A percentile compares a stretch with the other conserved stretches of the same genome.
phyloP scores from a whole-genome alignment of 2,113 vertebrate genomes.

The Reinhardtius hippoglossoides region DNA sequence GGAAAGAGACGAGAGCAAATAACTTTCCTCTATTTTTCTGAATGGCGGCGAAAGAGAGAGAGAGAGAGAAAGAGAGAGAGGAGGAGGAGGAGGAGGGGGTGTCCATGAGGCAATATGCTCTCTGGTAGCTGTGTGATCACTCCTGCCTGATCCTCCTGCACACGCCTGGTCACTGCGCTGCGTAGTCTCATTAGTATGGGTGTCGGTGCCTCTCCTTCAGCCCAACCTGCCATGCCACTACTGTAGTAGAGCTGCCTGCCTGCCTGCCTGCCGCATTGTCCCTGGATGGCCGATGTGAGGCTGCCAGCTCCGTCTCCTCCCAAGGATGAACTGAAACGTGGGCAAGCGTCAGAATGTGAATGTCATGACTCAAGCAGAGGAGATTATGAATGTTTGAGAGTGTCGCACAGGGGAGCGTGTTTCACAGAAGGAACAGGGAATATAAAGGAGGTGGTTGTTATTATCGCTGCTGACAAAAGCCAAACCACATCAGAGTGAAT shows the following conservation, averaged over 20 bases:
- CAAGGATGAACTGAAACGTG: constrained; percentile 66
- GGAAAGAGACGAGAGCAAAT: constrained; percentile 34
- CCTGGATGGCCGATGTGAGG: constrained; percentile 64
- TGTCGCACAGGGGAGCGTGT: background rate
- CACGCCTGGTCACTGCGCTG: constrained; percentile 63
- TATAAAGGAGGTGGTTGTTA: background rate
- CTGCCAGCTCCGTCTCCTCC: constrained; percentile 64
- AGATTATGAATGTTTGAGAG: constrained; percentile 22
- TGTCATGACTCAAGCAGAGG: constrained; percentile 49
- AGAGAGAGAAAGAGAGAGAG: background rate
- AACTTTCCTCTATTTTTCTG: constrained; percentile 22
- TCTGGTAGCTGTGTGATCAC: constrained; percentile 54
- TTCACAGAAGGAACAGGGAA: too few species aligned
- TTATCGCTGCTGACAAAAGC: background rate
- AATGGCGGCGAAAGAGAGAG: background rate
- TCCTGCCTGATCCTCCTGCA: constrained; percentile 54
- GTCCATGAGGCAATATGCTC: constrained; percentile 13
- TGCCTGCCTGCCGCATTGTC: constrained; percentile 76
- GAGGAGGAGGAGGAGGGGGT: background rate
- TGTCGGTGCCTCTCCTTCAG: constrained; percentile 78
- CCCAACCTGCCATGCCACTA: constrained; percentile 78
- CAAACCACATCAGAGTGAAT: background rate
- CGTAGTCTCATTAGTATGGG: constrained; percentile 78
- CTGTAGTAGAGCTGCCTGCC: constrained; percentile 67
- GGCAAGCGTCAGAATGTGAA: constrained; percentile 42